Conservation (phyloP, 2,113 vertebrate genomes). For the Shinisaurus crocodilurus region DNA sequence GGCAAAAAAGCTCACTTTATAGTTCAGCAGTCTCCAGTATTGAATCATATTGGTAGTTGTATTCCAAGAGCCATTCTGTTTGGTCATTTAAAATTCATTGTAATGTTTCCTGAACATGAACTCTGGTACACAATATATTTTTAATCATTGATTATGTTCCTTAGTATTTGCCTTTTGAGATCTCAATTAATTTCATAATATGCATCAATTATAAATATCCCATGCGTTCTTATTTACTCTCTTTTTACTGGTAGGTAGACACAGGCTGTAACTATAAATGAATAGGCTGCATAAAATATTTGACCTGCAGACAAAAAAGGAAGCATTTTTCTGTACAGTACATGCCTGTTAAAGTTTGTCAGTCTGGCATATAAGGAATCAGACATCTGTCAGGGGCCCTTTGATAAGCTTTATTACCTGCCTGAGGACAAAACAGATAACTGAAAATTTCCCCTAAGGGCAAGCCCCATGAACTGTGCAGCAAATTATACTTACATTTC, state of each 20-base stretch:
- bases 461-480: conserved; percentile 16
- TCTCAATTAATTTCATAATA: background rate
- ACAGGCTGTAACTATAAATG: background rate
- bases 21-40: background rate
- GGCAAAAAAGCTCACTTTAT: background rate
- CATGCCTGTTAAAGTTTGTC: background rate
- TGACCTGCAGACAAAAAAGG: background rate
- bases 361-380: background rate
- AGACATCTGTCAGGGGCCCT: conserved; percentile 5
- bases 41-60: background rate
- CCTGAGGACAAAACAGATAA: conserved; percentile 18
- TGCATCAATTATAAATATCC: background rate
- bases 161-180: background rate
- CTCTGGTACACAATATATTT: background rate
- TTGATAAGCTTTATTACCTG: conserved; percentile 21
- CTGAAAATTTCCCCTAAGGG: conserved; percentile 20
- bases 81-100: background rate
- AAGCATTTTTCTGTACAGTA: background rate
- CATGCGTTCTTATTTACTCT: background rate
- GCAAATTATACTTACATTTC: conserved; percentile 27
- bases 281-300: background rate
- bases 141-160: background rate
- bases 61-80: background rate
- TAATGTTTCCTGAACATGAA: background rate
- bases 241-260: background rate